Base-by-base conservation (phyloP, 2,888 invertebrate genomes). In the Yponomeuta evonymella region DNA sequence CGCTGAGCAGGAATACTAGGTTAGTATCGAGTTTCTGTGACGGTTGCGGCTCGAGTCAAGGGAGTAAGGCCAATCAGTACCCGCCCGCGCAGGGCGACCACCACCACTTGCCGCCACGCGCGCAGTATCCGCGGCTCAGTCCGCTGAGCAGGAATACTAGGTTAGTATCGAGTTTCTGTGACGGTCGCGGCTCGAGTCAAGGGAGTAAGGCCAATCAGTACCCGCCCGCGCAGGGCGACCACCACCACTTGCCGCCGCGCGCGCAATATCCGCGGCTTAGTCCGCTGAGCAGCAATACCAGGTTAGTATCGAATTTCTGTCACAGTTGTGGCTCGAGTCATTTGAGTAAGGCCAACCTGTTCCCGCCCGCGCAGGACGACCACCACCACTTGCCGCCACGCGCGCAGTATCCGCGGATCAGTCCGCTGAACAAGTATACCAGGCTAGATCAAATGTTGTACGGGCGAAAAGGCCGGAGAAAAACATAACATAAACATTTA, bases 141-240 rank as follows among this genome's bases (percentile, higher is more conserved):
- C 97, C 97, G 74, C 95, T 96, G 83, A 95, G 96, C 48, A 94
- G 96, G 83, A 96, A 95, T 74, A 90, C 30, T 83, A 93, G 94
- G 94, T 94, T 82, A 79, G 69, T 68, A 29, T 11, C 63, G 63
- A 23, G 23, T 23, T 23, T 23, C 23, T 23, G 23, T 23, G 23
- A 23, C 23, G 0, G 23, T 23, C 0, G 23, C 23, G 23, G 23
- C 23, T 23, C 23, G 23, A 23, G 23, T 23, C 23, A 23, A 23
- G 97, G 97, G 79, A 97, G 97, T 72, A 96, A 95, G 79, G 96
- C 95, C 78, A 97, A 97, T 89, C 95, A 98, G 91, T 97, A 97
- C 93, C 94, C 96, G 84, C 96, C 96, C 73, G 95, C 95, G 73
- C 90, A 48, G 48, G 70, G 72, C 5, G 88, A 81, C 73, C 83